Evolutionary conservation across 1,140 invertebrate species (phyloP), one percentile per base, ranked within the genome.

Genomic region (Leptopilina boulardi): DNA sequence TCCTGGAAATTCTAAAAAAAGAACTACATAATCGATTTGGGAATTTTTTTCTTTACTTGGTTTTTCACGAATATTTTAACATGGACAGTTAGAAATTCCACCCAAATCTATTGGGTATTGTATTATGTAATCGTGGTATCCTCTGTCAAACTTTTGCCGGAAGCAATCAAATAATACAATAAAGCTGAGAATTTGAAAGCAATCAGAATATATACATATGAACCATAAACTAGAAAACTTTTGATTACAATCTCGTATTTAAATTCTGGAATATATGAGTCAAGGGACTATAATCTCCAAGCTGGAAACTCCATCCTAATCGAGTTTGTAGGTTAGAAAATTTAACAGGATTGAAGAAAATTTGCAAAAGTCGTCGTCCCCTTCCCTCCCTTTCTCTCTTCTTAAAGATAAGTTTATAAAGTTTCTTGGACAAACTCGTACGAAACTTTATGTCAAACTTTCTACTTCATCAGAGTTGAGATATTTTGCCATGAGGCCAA

Each of bases 201-300:
- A 4, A 66, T 66, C 26, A 23, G 26, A 66, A 34, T 34, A 34
- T 66, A 66, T 23, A 59, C 26, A 66, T 51, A 51, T 51, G 47
- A 18, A 51, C 23, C 23, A 66, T 30, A 30, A 30, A 30, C 23
- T 26, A 23, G 59, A 66, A 66, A 66, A 66, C 23, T 66, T n/a
- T 66, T 66, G 26, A 66, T 66, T 66, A 66, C 59, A 66, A 30
- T 66, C 26, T n/a, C 26, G 59, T 66, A 66, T 66, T 66, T 66
- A 66, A 30, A 66, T 66, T 66, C 26, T 30, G 10, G 11, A 30
- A 15, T 66, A 13, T 66, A 26, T 66, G 59, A 26, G 26, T 34
- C 59, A 30, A 30, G 59, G 59, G 59, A 66, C 23, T 30, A 15
- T 26, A 66, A 66, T 34, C 59, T 30, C 23, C 13, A 30, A 23